Base-by-base conservation (phyloP, 2,888 invertebrate species). In the Phyllotreta striolata region DNA sequence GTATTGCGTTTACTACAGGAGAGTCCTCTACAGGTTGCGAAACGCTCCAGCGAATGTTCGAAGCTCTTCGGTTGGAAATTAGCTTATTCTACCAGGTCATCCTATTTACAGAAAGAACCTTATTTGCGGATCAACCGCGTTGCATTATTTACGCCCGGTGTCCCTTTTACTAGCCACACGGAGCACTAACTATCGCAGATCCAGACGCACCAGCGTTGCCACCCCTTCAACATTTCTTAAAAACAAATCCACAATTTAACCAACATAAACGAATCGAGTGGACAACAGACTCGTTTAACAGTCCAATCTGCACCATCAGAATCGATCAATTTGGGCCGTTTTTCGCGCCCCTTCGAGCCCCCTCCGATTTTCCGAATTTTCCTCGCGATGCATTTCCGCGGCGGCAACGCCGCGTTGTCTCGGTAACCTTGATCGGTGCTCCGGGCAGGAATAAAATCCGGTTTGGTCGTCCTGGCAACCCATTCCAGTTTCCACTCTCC, bases 381-480 rank as follows among this genome's bases (percentile, higher is more conserved):
- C 34, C 4, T 14, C 47, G 47, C 6, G 6, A 13, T 24, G 24
- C 24, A 24, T 24, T 24, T 24, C 24, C 24, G 24, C 24, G 24
- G 63, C 71, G 58, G 54, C 63, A 64, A 60, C 64, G 24, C 35
- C 43, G 51, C 44, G 51, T 59, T 62, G 72, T 71, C 72, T 71
- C 68, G 73, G 71, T 76, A 78, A 77, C 76, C 77, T 77, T 77
- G 77, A 77, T 77, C 74, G 74, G 74, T 74, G 76, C 76, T 76
- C 74, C 74, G 72, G 77, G 75, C 65, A 63, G 60, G 62, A 60
- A 66, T 57, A 63, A 62, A 58, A 64, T 67, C 62, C 62, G 59
- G 56, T 60, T 55, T 57, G 60, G 68, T 68, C 66, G 68, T 49
- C 68, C 68, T 63, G 64, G 68, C 68, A 68, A 68, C 68, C 58